Base-by-base conservation (phyloP, 2,888 invertebrate genomes). In the Yponomeuta evonymella region DNA sequence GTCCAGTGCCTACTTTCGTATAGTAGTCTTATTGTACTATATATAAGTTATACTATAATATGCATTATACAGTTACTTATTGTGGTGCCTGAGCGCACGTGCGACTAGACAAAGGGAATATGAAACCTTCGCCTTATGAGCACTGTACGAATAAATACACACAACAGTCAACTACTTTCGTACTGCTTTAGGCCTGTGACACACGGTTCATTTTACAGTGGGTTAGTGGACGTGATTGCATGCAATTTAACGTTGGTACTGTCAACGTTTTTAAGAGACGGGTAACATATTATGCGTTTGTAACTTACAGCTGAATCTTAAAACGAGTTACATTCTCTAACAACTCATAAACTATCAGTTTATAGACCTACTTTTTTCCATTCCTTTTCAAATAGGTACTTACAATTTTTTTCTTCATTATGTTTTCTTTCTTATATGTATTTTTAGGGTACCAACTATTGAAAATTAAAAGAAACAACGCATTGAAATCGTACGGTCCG, bases 41-140 rank as follows among this genome's bases (percentile, higher is more conserved):
- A 58, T 15, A 58, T 58, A 12, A 43, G 43, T 43, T 43, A 43
- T 5, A 5, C 51, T 58, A 15, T 58, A 51, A 3, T 23, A 23
- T 23, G 23, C 2, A 12, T 4, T 51, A 43, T 8, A 43, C 43
- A 15, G 51, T 58, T 58, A 15, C 15, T 58, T 58, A 15, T 1
- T 58, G 51, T 15, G 51, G 15, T 15, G 51, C 51, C 15, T 73
- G 74, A 48, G 70, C 72, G 80, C 83, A 81, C 84, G 82, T 81
- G 84, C 79, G 79, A 76, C 67, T 66, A 79, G 76, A 85, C 83
- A 85, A 85, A 82, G 79, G 80, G 72, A 79, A 80, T 78, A 73
- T 73, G 78, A 81, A 76, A 79, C 80, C 79, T 77, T 78, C 70
- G 70, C 66, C 2, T 23, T 70, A 51, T 29, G 10, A 30, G 33